Conservation (phyloP, 2,888 invertebrate genomes). For the Hoplodrina ambigua region DNA sequence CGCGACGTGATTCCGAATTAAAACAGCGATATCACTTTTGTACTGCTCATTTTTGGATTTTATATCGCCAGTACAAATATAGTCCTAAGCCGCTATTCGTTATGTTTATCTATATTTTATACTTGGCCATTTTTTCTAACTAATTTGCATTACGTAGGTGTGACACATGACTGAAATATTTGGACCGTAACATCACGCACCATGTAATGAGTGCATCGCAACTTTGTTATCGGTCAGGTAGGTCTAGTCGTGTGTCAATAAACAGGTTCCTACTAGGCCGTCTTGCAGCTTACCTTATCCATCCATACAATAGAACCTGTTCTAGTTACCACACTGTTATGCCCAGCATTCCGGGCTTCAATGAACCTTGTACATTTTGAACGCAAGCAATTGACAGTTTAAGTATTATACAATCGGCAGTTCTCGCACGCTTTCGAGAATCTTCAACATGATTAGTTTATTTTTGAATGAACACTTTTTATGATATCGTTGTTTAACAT, state of each 20-base stretch:
- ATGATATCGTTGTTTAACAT: constrained; percentile 35
- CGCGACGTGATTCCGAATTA: constrained; percentile 46
- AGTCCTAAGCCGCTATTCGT: constrained; percentile 37
- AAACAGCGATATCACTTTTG: constrained; percentile 54
- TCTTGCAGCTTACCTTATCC: constrained; percentile 43
- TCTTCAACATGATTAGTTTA: constrained; percentile 61
- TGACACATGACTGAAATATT: constrained; percentile 38
- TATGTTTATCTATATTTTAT: constrained; percentile 13
- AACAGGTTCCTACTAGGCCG: constrained; percentile 59
- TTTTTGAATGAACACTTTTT: constrained; percentile 56
- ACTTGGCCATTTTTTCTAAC: not conserved
- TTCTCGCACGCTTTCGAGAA: constrained; percentile 67
- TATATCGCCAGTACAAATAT: constrained; percentile 42
- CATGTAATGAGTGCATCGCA: constrained; percentile 43
- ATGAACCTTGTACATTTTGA: constrained; percentile 43
- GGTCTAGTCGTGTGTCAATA: constrained; percentile 48
- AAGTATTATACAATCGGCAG: constrained; percentile 58
- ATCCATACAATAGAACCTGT: constrained; percentile 52
- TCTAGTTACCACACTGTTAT: constrained; percentile 55
- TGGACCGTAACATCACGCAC: constrained; percentile 47
- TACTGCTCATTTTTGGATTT: constrained; percentile 28
- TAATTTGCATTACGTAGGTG: constrained; percentile 34
- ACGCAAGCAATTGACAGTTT: constrained; percentile 52
- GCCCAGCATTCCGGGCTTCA: constrained; percentile 40
- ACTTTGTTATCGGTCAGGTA: constrained; percentile 69